These are phyloP conservation scores for Microctenopoma steveboyesi DNA, from an alignment of 2,797 vertebrate genomes.

Conservation along the genomic window DNA sequence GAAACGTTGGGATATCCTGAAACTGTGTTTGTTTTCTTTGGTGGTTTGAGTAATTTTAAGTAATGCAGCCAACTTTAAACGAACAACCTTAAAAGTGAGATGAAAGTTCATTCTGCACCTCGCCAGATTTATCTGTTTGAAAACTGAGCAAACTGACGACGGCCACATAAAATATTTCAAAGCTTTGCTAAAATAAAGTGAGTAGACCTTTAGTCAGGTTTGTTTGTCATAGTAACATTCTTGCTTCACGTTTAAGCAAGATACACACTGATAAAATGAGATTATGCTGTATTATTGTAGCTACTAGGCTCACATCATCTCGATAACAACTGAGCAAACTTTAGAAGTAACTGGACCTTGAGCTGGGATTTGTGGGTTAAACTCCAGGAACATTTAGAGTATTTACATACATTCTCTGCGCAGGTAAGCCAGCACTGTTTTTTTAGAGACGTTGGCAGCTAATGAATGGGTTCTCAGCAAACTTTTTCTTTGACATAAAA, in stretches of 20 bases:
- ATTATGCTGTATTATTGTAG: too few relatives aligned
- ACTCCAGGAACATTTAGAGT: neutral
- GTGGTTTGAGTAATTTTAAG: neutral
- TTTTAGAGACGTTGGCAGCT: constrained; percentile 25
- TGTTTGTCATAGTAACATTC: too few relatives aligned
- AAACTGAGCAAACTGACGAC: neutral
- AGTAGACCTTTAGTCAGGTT: neutral
- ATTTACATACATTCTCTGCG: neutral
- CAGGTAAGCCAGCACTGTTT: neutral
- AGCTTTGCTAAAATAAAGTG: neutral
- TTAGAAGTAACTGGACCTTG: neutral
- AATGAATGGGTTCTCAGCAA: constrained; percentile 34
- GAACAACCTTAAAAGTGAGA: neutral
- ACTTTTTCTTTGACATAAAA: constrained; percentile 48
- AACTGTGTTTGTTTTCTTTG: neutral
- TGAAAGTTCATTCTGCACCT: neutral
- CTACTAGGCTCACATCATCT: neutral
- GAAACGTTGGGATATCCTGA: neutral
- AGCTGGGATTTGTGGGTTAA: neutral
- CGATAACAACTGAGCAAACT: neutral
- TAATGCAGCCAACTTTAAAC: neutral
- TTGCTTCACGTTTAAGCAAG: too few relatives aligned
- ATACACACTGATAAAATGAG: too few relatives aligned
- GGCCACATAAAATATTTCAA: neutral
- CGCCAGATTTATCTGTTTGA: neutral